Conservation (phyloP, 2,113 vertebrate genomes). For the Rafetus swinhoei region DNA sequence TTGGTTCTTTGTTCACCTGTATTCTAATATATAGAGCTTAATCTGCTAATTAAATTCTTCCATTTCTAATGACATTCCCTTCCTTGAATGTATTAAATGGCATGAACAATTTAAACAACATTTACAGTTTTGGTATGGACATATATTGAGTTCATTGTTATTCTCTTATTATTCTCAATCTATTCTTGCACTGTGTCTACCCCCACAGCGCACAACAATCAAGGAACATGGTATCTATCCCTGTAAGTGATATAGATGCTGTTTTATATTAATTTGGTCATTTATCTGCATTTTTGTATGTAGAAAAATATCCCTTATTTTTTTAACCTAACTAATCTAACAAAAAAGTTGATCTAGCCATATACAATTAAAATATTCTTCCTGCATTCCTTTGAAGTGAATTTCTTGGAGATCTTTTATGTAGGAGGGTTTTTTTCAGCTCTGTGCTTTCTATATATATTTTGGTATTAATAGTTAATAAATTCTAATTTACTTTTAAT, state of each 20-base stretch:
- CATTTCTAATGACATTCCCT: background rate
- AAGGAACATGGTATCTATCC: rapidly evolving
- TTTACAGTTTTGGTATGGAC: background rate
- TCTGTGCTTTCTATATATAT: background rate
- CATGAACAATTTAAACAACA: background rate
- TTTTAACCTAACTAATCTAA: background rate
- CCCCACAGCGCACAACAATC: background rate
- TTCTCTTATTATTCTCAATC: background rate
- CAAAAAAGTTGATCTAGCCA: background rate
- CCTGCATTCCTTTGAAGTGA: background rate
- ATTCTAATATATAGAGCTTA: background rate
- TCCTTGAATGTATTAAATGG: background rate
- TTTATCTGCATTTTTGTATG: background rate
- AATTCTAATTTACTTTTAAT: background rate
- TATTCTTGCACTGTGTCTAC: background rate
- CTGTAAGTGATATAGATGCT: rapidly evolving
- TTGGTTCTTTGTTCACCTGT: background rate
- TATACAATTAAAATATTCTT: background rate
- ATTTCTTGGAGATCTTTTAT: background rate
- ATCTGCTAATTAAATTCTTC: background rate
- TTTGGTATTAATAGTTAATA: background rate
- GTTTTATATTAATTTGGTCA: background rate
- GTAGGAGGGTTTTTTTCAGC: background rate
- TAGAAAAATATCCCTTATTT: background rate
- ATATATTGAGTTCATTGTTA: background rate